Percentiles rank a stretch among this genome's conserved stretches.
Evolutionary conservation across 2,797 vertebrate species (phyloP).

Genomic region (Halcyon leucocephala): DNA sequence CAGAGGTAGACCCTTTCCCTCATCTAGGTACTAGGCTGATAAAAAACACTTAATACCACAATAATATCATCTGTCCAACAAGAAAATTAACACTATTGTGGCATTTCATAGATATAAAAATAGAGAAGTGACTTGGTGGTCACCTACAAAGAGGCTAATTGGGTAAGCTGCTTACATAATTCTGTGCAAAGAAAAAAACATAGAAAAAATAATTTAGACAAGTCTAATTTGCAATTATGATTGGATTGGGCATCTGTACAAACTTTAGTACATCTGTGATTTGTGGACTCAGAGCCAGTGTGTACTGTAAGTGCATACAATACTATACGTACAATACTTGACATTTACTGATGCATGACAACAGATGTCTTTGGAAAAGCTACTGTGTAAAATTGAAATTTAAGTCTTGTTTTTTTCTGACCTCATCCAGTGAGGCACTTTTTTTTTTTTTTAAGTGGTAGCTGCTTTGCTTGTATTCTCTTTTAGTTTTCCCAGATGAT

Average conservation of each 20-base stretch:
- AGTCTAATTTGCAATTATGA: neutral
- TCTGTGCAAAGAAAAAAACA: neutral
- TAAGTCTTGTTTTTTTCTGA: neutral
- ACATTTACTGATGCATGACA: neutral
- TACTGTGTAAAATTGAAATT: neutral
- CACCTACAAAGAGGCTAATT: neutral
- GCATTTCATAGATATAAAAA: neutral
- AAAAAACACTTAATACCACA: neutral
- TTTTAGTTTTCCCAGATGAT: neutral
- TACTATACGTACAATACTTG: neutral
- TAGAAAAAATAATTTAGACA: neutral
- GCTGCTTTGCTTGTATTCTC: neutral
- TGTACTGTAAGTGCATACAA: neutral
- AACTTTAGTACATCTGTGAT: neutral
- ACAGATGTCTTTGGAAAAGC: neutral
- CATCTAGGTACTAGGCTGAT: neutral
- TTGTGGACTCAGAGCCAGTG: neutral
- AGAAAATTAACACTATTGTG: neutral
- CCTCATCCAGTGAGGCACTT: neutral
- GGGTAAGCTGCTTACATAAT: neutral
- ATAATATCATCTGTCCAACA: accelerated
- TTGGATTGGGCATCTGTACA: neutral
- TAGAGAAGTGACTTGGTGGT: neutral
- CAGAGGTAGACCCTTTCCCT: neutral
- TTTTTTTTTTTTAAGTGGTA: neutral